Percentiles rank a stretch among this genome's conserved stretches.
phyloP scores from a whole-genome alignment of 2,797 vertebrate genomes.

The Brachyalestes nurse region DNA sequence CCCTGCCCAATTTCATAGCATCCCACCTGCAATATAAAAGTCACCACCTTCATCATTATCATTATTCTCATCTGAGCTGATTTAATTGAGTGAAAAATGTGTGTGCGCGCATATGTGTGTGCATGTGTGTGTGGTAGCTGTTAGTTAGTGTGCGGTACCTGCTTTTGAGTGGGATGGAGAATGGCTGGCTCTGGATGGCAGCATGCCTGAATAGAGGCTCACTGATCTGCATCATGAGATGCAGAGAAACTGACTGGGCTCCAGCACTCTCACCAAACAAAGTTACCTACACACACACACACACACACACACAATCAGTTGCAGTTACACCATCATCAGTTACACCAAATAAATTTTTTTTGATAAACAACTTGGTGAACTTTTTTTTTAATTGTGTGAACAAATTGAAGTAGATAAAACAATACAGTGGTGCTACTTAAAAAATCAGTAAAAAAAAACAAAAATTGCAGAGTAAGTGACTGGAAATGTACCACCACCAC shows the following conservation, averaged over 20 bases:
- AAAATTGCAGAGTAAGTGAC: too few species aligned
- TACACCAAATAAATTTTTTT: too few species aligned
- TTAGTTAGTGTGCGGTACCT: constrained; percentile 64
- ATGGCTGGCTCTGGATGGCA: constrained; percentile 78
- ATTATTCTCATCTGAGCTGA: background rate
- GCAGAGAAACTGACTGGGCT: constrained; percentile 79
- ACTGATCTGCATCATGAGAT: constrained; percentile 80
- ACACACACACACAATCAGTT: background rate
- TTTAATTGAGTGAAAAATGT: background rate
- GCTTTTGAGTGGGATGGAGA: constrained; percentile 80
- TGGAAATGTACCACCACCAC: background rate
- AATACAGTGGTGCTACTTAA: too few species aligned
- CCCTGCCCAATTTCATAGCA: constrained; percentile 75
- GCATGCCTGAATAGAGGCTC: constrained; percentile 74
- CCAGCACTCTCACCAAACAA: constrained; percentile 81
- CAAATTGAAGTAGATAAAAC: too few species aligned
- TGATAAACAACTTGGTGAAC: too few species aligned
- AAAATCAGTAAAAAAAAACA: too few species aligned
- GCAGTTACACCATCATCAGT: background rate
- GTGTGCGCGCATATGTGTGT: constrained; percentile 7
- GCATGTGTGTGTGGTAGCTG: background rate
- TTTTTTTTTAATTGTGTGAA: too few species aligned
- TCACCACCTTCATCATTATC: background rate
- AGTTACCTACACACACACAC: constrained; percentile 70
- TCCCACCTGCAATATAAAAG: constrained; percentile 68